Percentiles rank a stretch among this genome's conserved stretches.
Evolutionary conservation across 2,888 invertebrate species (phyloP).

Genomic region (Druceiella hillmani): DNA sequence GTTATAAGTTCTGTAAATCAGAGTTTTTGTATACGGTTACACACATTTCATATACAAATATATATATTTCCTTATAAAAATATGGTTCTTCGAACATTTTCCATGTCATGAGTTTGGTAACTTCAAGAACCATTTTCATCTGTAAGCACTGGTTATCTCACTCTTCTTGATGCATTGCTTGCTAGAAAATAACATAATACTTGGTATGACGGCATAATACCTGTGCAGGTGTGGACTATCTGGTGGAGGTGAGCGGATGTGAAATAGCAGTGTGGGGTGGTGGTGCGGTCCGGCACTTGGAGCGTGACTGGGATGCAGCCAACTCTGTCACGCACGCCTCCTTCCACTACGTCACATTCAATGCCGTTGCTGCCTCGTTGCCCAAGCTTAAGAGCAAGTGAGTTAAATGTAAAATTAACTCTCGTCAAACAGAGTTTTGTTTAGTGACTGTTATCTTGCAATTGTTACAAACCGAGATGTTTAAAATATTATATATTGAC

Average conservation of each 20-base stretch:
- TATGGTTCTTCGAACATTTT: too few species aligned
- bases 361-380: conserved; percentile 68
- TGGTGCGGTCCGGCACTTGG: conserved; percentile 77
- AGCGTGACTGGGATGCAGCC: conserved; percentile 75
- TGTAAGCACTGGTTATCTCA: too few species aligned
- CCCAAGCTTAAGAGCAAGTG: conserved; percentile 66
- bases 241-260: conserved; percentile 81
- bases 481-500: too few species aligned
- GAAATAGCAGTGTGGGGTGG: conserved; percentile 82
- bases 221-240: conserved; percentile 73
- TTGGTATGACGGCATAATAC: too few species aligned
- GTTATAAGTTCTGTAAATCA: too few species aligned
- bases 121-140: too few species aligned
- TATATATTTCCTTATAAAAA: too few species aligned
- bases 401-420: conserved; percentile 18
- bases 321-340: conserved; percentile 75
- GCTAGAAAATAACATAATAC: conserved; percentile 2
- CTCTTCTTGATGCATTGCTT: conserved; percentile 8
- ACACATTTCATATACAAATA: too few species aligned
- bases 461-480: too few species aligned
- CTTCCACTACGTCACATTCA: conserved; percentile 85
- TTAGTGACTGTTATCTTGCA: too few species aligned
- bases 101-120: too few species aligned
- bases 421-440: not conserved
- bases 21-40: too few species aligned